Conservation (phyloP, 2,888 invertebrate genomes). For the Drosophila lacicola region DNA sequence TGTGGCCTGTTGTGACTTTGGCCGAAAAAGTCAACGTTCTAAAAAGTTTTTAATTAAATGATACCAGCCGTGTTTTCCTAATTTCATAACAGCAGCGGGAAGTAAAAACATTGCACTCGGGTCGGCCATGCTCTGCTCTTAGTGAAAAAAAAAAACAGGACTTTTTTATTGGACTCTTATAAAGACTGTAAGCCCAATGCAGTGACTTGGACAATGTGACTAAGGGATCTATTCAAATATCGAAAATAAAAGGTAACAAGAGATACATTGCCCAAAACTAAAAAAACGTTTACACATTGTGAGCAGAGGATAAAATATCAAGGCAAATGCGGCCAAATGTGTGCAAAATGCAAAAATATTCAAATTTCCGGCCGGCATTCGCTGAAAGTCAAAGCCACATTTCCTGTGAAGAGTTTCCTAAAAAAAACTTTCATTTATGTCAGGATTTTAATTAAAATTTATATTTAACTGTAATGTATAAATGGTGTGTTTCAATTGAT, state of each 20-base stretch:
- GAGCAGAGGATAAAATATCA: background rate
- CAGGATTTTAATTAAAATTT: background rate
- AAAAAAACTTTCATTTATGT: background rate
- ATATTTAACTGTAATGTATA: too few relatives aligned
- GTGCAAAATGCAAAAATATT: background rate
- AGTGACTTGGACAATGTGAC: too few relatives aligned
- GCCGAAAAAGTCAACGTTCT: conserved; percentile 59
- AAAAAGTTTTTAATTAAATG: conserved; percentile 76
- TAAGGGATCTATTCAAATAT: too few relatives aligned
- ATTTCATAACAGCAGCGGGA: conserved; percentile 44
- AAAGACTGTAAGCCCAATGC: too few relatives aligned
- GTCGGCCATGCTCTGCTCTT: too few relatives aligned
- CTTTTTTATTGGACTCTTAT: too few relatives aligned
- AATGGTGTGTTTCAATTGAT: too few relatives aligned
- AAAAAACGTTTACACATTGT: too few relatives aligned
- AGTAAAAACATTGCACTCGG: background rate
- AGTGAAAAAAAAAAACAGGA: too few relatives aligned
- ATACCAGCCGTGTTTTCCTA: conserved; percentile 64
- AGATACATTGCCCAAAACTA: too few relatives aligned
- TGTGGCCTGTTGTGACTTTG: conserved; percentile 62
- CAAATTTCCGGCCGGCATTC: conserved; percentile 2
- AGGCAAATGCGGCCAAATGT: conserved; percentile 19
- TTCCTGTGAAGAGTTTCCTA: background rate
- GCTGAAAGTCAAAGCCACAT: background rate
- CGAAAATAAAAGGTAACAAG: background rate